Evolutionary conservation across 1,140 invertebrate genomes (phyloP).

Genomic region (Drosophila orena): DNA sequence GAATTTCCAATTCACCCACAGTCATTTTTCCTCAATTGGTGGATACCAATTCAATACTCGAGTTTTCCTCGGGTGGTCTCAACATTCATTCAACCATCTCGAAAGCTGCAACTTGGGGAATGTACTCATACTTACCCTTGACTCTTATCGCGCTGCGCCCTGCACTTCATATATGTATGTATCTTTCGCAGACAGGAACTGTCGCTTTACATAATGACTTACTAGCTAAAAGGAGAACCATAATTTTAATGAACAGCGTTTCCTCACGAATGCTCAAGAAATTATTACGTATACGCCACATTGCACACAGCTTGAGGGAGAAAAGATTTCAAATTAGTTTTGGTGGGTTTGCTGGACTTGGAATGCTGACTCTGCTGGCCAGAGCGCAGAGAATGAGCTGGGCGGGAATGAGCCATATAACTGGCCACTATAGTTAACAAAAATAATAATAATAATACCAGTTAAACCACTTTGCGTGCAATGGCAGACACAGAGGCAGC

Average conservation of each 20-base stretch:
- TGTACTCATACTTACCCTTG: constrained; percentile 2
- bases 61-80: constrained; percentile 9
- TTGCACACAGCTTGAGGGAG: neutral
- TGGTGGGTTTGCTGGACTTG: constrained; percentile 12
- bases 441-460: constrained; percentile 68
- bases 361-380: constrained; percentile 31
- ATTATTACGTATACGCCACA: constrained; percentile 12
- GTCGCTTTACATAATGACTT: constrained; percentile 36
- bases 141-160: constrained; percentile 9
- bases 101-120: constrained; percentile 14
- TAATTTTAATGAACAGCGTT: constrained; percentile 5
- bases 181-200: constrained; percentile 12
- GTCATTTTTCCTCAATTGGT: neutral
- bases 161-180: neutral
- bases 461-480: constrained; percentile 75
- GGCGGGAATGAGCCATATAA: constrained; percentile 34
- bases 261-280: constrained; percentile 1
- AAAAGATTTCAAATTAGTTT: constrained; percentile 18
- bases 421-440: constrained; percentile 59
- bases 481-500: constrained; percentile 64
- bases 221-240: constrained; percentile 10
- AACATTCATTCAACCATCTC: constrained; percentile 20
- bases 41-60: neutral
- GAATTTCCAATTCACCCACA: neutral
- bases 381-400: constrained; percentile 43